A percentile compares a stretch with the other conserved stretches of the same genome.
These are phyloP conservation scores for Drosophila flavopinicola DNA, from an alignment of 2,888 invertebrate species.

Conservation along the genomic window DNA sequence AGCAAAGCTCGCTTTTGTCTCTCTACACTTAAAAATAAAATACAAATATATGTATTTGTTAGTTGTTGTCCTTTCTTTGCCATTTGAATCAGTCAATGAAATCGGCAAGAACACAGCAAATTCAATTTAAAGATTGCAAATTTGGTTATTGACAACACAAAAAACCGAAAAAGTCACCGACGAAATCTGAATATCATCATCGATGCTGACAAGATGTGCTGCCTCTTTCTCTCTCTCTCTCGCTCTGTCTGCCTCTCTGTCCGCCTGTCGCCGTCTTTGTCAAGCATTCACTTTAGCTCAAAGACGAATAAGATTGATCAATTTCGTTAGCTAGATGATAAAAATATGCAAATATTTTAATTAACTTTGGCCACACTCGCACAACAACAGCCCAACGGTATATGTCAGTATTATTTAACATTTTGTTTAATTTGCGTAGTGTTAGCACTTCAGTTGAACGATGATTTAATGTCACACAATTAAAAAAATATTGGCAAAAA, in stretches of 20 bases:
- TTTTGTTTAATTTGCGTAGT: constrained; percentile 21
- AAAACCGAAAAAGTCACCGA: background rate
- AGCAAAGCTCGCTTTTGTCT: constrained; percentile 35
- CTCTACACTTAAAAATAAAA: constrained; percentile 9
- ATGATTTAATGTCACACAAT: constrained; percentile 64
- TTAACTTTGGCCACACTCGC: constrained; percentile 4
- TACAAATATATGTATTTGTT: constrained; percentile 9
- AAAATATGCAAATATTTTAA: constrained; percentile 38
- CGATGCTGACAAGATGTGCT: constrained; percentile 35
- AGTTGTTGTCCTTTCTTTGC: background rate
- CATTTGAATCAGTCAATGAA: constrained; percentile 10
- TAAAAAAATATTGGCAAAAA: constrained; percentile 38
- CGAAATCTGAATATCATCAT: constrained; percentile 22
- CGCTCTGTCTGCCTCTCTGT: background rate
- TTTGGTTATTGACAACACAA: constrained; percentile 5
- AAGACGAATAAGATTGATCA: constrained; percentile 5
- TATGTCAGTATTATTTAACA: constrained; percentile 11
- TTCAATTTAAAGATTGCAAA: constrained; percentile 9
- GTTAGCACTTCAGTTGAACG: constrained; percentile 49
- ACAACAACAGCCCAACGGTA: constrained; percentile 25
- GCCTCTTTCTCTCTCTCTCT: background rate
- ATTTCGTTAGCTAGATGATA: constrained; percentile 11
- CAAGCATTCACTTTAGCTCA: constrained; percentile 4
- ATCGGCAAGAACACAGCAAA: constrained; percentile 21
- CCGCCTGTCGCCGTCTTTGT: constrained; percentile 4